phyloP scores from a whole-genome alignment of 2,888 invertebrate genomes.

The Drosophila parthenogenetica region DNA sequence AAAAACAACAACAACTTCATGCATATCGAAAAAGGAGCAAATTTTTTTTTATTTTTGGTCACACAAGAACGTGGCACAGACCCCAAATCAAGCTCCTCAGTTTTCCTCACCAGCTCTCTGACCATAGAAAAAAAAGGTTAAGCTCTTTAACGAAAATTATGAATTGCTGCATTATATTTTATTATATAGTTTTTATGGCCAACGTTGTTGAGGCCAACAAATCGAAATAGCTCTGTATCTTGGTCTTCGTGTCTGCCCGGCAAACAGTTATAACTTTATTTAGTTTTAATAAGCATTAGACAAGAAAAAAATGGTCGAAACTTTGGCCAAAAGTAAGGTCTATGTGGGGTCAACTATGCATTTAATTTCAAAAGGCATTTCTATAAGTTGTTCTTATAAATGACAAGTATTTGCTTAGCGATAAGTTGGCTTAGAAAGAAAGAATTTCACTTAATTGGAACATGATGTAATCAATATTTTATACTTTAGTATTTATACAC shows the following conservation, averaged over 20 bases:
- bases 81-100: slow-evolving; percentile 9
- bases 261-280: slow-evolving; percentile 82
- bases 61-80: slow-evolving; percentile 61
- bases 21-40: slow-evolving; percentile 71
- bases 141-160: slow-evolving; percentile 82
- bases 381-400: slow-evolving; percentile 22
- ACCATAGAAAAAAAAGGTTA: slow-evolving; percentile 70
- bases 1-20: slow-evolving; percentile 51
- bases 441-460: neutral
- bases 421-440: slow-evolving; percentile 9
- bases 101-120: neutral
- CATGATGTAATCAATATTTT: too few species aligned
- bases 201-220: slow-evolving; percentile 27
- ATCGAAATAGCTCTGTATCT: slow-evolving; percentile 16
- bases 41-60: slow-evolving; percentile 49
- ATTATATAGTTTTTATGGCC: slow-evolving; percentile 62
- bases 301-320: slow-evolving; percentile 14
- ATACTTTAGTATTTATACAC: too few species aligned
- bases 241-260: slow-evolving; percentile 51
- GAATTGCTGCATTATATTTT: slow-evolving; percentile 81
- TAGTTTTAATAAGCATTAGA: slow-evolving; percentile 75
- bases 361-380: slow-evolving; percentile 41
- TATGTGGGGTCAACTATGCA: slow-evolving; percentile 62
- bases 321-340: slow-evolving; percentile 42
- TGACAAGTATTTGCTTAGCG: slow-evolving; percentile 26